Evolutionary conservation across 1,140 invertebrate species (phyloP), one percentile per base, ranked within the genome.

Genomic region (Polypedilum pembai): DNA sequence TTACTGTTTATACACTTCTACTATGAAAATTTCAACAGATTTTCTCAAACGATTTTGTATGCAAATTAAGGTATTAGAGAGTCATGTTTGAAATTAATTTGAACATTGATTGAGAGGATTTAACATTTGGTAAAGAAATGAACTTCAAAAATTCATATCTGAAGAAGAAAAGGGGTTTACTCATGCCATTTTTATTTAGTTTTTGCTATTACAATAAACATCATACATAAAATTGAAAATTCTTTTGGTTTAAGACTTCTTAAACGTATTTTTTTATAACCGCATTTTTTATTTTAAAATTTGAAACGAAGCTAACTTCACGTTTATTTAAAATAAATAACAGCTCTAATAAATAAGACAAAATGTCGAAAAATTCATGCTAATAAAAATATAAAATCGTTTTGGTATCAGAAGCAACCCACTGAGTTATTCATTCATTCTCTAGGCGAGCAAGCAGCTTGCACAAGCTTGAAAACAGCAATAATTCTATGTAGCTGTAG

Each of bases 71-170:
- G 45, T 56, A 56, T 56, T 56, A 56, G 12, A 56, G n/a, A 56
- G 45, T 56, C 45, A 56, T 56, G 45, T 56, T n/a, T 56, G 45
- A 56, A 56, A 56, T 56, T 56, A 56, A 56, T 56, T 56, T 56
- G 4, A 56, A 56, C 45, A 56, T 56, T 56, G 45, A 56, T 56
- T 56, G 45, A 56, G 45, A 56, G 45, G 45, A 56, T 56, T 56
- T 56, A 12, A 15, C 15, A 56, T 56, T 56, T 56, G 15, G 4
- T 33, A 33, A n/a, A n/a, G 45, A 56, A 56, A 12, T 56, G 45
- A 56, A 56, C n/a, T 15, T 56, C 12, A 56, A 12, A 15, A 56
- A 56, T 4, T 56, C 24, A 33, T 33, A 33, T 33, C 24, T 5
- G 24, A 33, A 3, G 24, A 33, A 56, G 45, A 15, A 56, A 56